Evolutionary conservation across 2,797 vertebrate genomes (phyloP), one percentile per base, ranked within the genome.

Genomic region (Acanthurus lineatus): DNA sequence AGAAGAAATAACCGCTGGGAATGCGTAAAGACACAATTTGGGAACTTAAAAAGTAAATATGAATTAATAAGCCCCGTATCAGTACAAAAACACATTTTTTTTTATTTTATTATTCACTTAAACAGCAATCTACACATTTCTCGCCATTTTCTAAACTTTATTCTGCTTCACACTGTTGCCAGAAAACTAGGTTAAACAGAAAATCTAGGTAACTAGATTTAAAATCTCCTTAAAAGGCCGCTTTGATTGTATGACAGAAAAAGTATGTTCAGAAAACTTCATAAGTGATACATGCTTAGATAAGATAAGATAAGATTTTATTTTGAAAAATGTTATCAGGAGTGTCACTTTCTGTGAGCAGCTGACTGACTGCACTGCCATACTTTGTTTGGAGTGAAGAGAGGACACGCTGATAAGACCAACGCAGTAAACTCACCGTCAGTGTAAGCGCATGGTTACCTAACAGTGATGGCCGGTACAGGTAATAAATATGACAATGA

Each of bases 381-480:
- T 1, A 53, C 6, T 54, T 3, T 19, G 45, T 44, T 53, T 22
- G 28, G 11, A 48, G 20, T 20, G 47, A 61, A 7, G 19, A 20
- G 28, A 5, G 5, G 51, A 25, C 22, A 25, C 22, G 54, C 69
- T 9, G 79, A 47, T 19, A 2, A 54, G 0, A 2, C 11, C 17
- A 12, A n/a, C 19, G 0, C 38, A 0, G 6, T 10, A n/a, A 11
- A 45, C 16, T 16, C 1, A 2, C 54, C 4, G 14, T 35, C 56
- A n/a, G 0, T 49, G 17, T 3, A 28, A 22, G 2, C 77, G 69
- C 20, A 82, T 85, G 88, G 77, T 82, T 71, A 86, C 69, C 65
- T 78, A 32, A 80, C 38, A 64, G 79, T 81, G 51, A 91, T 92
- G 92, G 51, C 77, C 22, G 28, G 25, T 16, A 11, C 88, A 90